Base-by-base conservation (phyloP, 2,888 invertebrate species). In the Dromius quadrimaculatus region DNA sequence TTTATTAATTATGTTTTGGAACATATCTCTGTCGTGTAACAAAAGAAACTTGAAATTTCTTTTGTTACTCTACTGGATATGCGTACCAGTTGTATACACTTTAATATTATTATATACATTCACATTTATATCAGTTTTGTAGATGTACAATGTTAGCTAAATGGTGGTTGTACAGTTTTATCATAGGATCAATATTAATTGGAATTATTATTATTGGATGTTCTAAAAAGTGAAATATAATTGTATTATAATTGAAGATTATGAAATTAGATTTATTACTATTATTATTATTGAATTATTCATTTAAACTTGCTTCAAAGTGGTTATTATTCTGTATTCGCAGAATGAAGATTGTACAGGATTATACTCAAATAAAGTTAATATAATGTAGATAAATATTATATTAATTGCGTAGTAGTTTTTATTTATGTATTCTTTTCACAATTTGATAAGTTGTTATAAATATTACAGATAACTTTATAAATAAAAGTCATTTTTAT, bases 311-410 rank as follows among this genome's bases (percentile, higher is more conserved):
- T 79, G 80, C 80, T 80, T 80, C 79, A 66, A 79, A 59, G 76
- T 78, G 77, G 77, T 79, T 80, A 79, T 78, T 77, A 77, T 80
- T 81, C 81, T 81, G 80, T 81, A 79, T 78, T 79, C 79, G 22
- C 80, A 80, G 80, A 80, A 81, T 79, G 77, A 69, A 78, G 76
- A 79, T 79, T 81, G 81, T 81, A 81, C 81, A 81, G 81, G 79
- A 78, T 79, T 80, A 81, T 81, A 81, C 80, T 81, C 81, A 81
- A 81, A 79, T 75, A 80, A 80, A 81, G 77, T 79, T 79, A 79
- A 77, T 79, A 77, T 71, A 74, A 69, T 75, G 71, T 61, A 66
- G 66, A 66, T 66, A 54, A 54, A 66, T 54, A 61, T 61, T 61
- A 66, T 66, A 66, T 66, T 66, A 38, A 66, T 66, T 66, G 38